A percentile compares a stretch with the other conserved stretches of the same genome.
Conservation (phyloP, 2,888 invertebrate genomes). For the Hypselothyrea guttata region DNA sequence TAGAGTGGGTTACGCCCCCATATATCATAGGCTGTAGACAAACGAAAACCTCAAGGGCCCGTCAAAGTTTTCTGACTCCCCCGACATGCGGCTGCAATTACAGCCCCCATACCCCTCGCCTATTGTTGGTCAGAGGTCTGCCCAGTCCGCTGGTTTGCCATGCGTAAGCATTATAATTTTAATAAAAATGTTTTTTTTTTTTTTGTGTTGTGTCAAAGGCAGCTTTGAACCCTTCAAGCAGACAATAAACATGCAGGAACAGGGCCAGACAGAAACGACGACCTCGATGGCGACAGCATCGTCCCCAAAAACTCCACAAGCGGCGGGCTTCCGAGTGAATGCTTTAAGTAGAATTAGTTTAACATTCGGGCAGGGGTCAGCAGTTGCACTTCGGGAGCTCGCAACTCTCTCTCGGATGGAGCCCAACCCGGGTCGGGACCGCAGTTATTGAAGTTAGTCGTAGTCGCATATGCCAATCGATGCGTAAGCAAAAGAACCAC, state of each 20-base stretch:
- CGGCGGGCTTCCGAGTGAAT: slow-evolving; percentile 50
- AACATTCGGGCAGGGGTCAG: slow-evolving; percentile 39
- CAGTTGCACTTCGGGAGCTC: slow-evolving; percentile 30
- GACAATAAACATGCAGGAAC: slow-evolving; percentile 43
- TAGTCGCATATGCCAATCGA: slow-evolving; percentile 53
- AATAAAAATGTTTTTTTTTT: slow-evolving; percentile 61
- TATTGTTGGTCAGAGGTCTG: slow-evolving; percentile 34
- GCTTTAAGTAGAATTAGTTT: slow-evolving; percentile 64
- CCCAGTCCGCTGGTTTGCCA: slow-evolving; percentile 27
- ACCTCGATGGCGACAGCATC: not conserved
- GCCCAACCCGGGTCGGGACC: slow-evolving; percentile 14
- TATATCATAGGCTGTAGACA: slow-evolving; percentile 46
- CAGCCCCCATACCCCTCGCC: slow-evolving; percentile 7
- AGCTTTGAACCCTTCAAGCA: slow-evolving; percentile 63
- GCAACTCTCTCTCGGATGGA: too few species aligned
- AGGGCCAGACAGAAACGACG: slow-evolving; percentile 14
- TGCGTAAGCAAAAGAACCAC: slow-evolving; percentile 63
- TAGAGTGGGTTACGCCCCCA: slow-evolving; percentile 16
- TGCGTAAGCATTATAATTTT: slow-evolving; percentile 71
- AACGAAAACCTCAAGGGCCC: slow-evolving; percentile 18
- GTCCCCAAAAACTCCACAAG: slow-evolving; percentile 28
- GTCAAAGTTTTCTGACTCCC: not conserved
- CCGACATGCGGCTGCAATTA: slow-evolving; percentile 30
- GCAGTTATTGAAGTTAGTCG: slow-evolving; percentile 42
- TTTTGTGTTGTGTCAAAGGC: slow-evolving; percentile 52